Base-by-base conservation (phyloP, 2,888 invertebrate species). In the Himalopsyche tibetana region DNA sequence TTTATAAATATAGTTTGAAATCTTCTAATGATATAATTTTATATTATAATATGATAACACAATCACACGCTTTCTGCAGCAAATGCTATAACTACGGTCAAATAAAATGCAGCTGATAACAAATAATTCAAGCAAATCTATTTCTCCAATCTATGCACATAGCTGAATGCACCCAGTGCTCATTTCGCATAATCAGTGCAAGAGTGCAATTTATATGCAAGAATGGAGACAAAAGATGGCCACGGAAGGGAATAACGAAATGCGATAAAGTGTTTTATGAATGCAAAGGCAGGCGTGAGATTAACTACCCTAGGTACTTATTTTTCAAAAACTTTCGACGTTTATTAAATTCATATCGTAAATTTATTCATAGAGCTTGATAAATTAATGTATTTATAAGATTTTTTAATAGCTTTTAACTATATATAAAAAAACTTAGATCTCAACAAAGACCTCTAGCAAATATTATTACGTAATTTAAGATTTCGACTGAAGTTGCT, bases 161-260 rank as follows among this genome's bases (percentile, higher is more conserved):
- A 63, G 19, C 28, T 63, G 63, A 63, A 28, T 63, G 63, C 63
- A 63, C 11, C 4, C 19, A 63, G 19, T 28, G 63, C 63, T 63
- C 63, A 28, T 63, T 63, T 19, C 8, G 63, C 28, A 63, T 63
- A 63, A 63, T 63, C 63, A 63, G 63, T 63, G 63, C 19, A 63
- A 38, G 79, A 79, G 80, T 80, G 80, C 80, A 11, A 42, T 80
- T 80, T 80, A 80, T 42, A 80, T 38, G 80, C 80, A 80, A 36
- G 80, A 80, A 40, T 40, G 28, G 11, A 28, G 63, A 63, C 19
- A 19, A 28, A 8, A 5, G 63, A 63, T 63, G 28, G 63, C 80
- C 42, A 36, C 8, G 9, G 9, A 17, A 38, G 38, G 4, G 42
- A 80, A 40, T 36, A 40, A 80, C 80, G 80, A 38, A 40, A 38